Evolutionary conservation across 2,113 vertebrate species (phyloP).

Genomic region (Lophura nycthemera): DNA sequence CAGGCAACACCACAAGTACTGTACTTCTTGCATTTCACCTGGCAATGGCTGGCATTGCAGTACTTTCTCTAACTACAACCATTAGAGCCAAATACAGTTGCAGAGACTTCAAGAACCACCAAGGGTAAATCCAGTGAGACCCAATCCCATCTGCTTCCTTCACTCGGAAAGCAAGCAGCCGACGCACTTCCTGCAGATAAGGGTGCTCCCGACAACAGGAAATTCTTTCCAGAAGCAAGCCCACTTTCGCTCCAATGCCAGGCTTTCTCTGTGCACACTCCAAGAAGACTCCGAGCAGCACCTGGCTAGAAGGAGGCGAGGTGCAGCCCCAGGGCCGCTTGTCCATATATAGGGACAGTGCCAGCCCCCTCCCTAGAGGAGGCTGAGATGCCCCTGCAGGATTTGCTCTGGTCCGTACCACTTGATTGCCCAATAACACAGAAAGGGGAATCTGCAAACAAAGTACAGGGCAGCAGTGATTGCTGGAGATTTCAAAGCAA

Average conservation of each 20-base stretch:
- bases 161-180: slow-evolving; percentile 80
- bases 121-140: slow-evolving; percentile 66
- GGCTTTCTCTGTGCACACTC: slow-evolving; percentile 43
- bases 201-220: slow-evolving; percentile 73
- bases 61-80: slow-evolving; percentile 28
- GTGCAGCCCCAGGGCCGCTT: background rate
- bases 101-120: background rate
- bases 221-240: slow-evolving; percentile 68
- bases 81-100: background rate
- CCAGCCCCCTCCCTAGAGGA: background rate
- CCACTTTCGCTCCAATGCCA: slow-evolving; percentile 13
- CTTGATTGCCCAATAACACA: background rate
- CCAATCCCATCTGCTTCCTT: slow-evolving; percentile 78
- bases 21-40: background rate
- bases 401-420: background rate
- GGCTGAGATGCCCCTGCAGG: background rate
- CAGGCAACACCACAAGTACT: background rate
- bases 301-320: background rate
- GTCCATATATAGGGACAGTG: background rate
- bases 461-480: background rate
- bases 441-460: background rate
- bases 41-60: background rate
- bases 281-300: background rate
- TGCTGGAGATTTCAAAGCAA: slow-evolving; percentile 23
- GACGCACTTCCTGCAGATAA: slow-evolving; percentile 84